These are phyloP conservation scores for Eupithecia insigniata DNA, from an alignment of 2,888 invertebrate genomes.

Conservation along the genomic window DNA sequence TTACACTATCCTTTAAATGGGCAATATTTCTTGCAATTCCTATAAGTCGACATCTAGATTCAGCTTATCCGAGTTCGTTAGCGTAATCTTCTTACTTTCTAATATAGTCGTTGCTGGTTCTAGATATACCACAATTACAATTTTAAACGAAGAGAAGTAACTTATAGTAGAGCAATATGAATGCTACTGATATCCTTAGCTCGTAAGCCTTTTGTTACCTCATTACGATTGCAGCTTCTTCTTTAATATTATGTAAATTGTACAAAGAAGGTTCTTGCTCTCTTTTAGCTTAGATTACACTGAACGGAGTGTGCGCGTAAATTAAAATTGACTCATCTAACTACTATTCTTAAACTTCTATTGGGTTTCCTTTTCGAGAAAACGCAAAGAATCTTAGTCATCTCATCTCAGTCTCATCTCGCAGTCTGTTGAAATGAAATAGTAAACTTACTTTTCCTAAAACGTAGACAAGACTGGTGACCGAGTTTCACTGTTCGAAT, in stretches of 20 bases:
- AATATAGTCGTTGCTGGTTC: conserved; percentile 58
- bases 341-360: neutral
- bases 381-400: neutral
- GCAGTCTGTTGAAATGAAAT: neutral
- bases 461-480: neutral
- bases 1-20: conserved; percentile 7
- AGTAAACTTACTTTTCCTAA: neutral
- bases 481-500: neutral
- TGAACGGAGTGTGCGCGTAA: neutral
- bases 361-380: neutral
- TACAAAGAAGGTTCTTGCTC: neutral
- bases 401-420: too few relatives aligned
- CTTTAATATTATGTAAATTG: neutral
- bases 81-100: conserved; percentile 69
- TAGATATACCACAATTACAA: conserved; percentile 61
- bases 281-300: neutral
- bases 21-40: conserved; percentile 46
- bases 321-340: neutral
- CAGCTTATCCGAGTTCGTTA: conserved; percentile 65
- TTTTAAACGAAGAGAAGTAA: conserved; percentile 51
- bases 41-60: conserved; percentile 53
- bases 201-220: conserved; percentile 30
- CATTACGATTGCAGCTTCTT: conserved; percentile 27
- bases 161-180: conserved; percentile 47
- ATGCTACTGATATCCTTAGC: conserved; percentile 43